A percentile compares a stretch with the other conserved stretches of the same genome.
Evolutionary conservation across 2,113 vertebrate species (phyloP).

Genomic region (Corvus cornix): DNA sequence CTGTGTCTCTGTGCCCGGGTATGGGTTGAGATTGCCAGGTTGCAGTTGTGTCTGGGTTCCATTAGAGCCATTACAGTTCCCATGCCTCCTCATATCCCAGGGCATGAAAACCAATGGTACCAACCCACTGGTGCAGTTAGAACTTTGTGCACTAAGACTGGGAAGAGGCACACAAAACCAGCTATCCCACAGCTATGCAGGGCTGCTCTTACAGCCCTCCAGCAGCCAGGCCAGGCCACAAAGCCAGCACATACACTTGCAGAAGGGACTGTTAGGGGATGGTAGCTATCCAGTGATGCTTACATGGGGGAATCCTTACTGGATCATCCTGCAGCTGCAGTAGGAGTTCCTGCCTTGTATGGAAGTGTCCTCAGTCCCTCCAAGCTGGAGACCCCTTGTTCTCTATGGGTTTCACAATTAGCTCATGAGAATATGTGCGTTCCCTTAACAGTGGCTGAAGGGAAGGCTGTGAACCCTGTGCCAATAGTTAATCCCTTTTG

Average conservation of each 20-base stretch:
- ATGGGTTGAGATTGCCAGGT: not conserved
- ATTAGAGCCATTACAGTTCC: not conserved
- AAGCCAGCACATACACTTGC: not conserved
- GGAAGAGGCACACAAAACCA: not conserved
- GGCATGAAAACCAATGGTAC: not conserved
- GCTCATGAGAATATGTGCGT: not conserved
- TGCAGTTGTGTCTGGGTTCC: not conserved
- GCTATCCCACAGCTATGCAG: not conserved
- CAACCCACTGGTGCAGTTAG: not conserved
- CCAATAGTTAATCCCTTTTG: not conserved
- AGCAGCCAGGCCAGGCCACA: not conserved
- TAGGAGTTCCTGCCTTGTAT: not conserved
- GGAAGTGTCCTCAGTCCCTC: not conserved
- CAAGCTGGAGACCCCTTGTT: not conserved
- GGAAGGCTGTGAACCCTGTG: not conserved
- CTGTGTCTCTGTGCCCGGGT: not conserved
- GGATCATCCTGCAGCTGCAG: not conserved
- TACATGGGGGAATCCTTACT: not conserved
- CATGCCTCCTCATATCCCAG: not conserved
- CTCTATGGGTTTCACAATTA: not conserved
- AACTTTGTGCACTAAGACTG: not conserved
- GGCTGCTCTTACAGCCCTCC: not conserved
- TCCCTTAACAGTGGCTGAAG: not conserved
- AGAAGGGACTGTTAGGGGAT: not conserved
- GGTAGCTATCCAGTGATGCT: not conserved